Base-by-base conservation (phyloP, 2,888 invertebrate genomes). In the Anthophora plumipes region DNA sequence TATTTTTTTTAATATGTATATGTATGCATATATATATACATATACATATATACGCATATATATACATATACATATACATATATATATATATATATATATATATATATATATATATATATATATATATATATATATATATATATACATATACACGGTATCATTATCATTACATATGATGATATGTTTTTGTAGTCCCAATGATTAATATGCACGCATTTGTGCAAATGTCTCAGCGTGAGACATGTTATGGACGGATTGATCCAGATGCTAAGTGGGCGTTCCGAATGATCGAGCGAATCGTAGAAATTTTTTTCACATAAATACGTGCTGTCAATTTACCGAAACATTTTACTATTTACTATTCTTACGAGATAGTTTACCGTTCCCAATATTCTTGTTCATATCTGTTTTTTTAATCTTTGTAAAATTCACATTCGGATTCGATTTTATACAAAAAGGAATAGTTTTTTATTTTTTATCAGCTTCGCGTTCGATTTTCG, bases 111-210 rank as follows among this genome's bases (percentile, higher is more conserved):
- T 72, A 74, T 80, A 66, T 63, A 82, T 78, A 86, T 79, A 82
- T 77, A 76, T 83, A 85, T 72, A 66, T 73, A 69, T 68, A 72
- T 82, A 70, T 90, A 64, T 59, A 70, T 83, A 85, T 80, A 76
- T 74, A 70, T 82, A 86, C 77, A 84, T 69, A 78, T 73, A 78
- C 67, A 59, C 75, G 69, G 57, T 78, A 78, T 78, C 66, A 72
- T 72, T 88, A 88, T 81, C 82, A 87, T 88, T 91, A 91, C 87
- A 91, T 91, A 92, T 89, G 92, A 92, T 93, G 93, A 93, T 93
- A 93, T 93, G 93, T 93, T 93, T 92, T 93, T 93, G 93, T 93
- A 93, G 93, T 93, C 93, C 93, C 93, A 92, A 93, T 93, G 93
- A 93, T 93, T 93, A 93, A 93, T 93, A 92, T 92, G 93, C 93